Conservation (phyloP, 2,888 invertebrate genomes). For the Vesta saturnalis region DNA sequence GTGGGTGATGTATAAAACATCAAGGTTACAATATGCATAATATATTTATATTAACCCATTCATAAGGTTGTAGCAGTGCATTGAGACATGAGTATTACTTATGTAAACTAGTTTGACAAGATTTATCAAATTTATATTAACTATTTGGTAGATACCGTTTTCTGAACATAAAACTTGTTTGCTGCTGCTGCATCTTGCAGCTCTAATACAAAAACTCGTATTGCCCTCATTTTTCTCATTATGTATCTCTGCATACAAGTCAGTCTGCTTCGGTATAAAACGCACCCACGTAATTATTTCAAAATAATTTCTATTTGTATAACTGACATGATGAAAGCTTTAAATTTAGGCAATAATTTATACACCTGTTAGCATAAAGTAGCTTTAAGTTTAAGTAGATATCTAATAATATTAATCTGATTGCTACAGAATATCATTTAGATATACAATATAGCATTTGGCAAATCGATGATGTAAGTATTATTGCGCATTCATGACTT, state of each 20-base stretch:
- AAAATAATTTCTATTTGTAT: slow-evolving; percentile 9
- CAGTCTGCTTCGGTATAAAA: neutral
- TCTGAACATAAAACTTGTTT: slow-evolving; percentile 7
- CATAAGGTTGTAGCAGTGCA: slow-evolving; percentile 39
- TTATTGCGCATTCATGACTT: neutral
- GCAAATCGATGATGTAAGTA: slow-evolving; percentile 4
- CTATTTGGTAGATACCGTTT: slow-evolving; percentile 24
- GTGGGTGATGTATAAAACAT: slow-evolving; percentile 37
- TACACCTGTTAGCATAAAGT: slow-evolving; percentile 9
- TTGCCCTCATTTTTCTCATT: neutral
- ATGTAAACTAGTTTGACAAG: slow-evolving; percentile 40
- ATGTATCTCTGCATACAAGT: neutral
- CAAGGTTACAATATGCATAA: slow-evolving; percentile 34
- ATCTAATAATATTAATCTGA: neutral
- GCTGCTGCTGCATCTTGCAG: slow-evolving; percentile 3
- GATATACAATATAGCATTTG: neutral
- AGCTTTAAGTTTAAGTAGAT: neutral
- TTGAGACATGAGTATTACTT: slow-evolving; percentile 39
- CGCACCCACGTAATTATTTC: neutral
- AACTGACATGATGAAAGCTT: slow-evolving; percentile 13
- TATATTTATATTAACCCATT: slow-evolving; percentile 40
- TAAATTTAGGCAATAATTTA: slow-evolving; percentile 8
- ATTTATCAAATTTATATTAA: slow-evolving; percentile 38
- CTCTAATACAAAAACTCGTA: neutral
- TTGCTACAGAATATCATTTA: neutral